phyloP scores from a whole-genome alignment of 2,888 invertebrate genomes.

The Keiferia lycopersicella region DNA sequence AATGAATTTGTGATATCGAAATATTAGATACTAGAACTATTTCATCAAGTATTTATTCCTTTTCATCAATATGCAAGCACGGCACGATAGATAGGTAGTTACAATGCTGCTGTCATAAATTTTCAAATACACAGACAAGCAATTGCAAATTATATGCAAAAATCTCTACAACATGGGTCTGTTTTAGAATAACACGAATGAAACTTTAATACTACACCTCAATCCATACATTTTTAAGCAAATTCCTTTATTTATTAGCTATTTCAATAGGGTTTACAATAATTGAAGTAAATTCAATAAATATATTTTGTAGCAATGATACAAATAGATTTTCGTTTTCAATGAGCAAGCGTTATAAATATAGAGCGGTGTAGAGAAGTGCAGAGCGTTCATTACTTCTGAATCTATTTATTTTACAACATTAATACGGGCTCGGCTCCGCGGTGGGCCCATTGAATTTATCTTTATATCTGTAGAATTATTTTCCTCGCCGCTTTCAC shows the following conservation, averaged over 20 bases:
- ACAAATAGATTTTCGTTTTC: conserved; percentile 52
- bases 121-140: conserved; percentile 40
- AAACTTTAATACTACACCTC: background rate
- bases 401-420: conserved; percentile 57
- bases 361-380: conserved; percentile 37
- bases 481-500: conserved; percentile 41
- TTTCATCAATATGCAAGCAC: conserved; percentile 20
- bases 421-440: conserved; percentile 45
- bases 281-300: conserved; percentile 21
- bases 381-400: conserved; percentile 51
- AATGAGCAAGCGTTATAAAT: conserved; percentile 51
- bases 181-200: conserved; percentile 8
- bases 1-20: too few species aligned
- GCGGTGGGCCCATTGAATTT: conserved; percentile 65
- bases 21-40: background rate
- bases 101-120: conserved; percentile 36
- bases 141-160: conserved; percentile 45
- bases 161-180: conserved; percentile 28
- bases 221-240: conserved; percentile 6
- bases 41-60: background rate
- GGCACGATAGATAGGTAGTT: conserved; percentile 5
- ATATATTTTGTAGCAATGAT: conserved; percentile 33
- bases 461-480: conserved; percentile 49
- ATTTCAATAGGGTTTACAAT: conserved; percentile 13
- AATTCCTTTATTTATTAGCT: conserved; percentile 1